Evolutionary conservation across 2,888 invertebrate genomes (phyloP), one percentile per base, ranked within the genome.

Genomic region (Julus scandinavius): DNA sequence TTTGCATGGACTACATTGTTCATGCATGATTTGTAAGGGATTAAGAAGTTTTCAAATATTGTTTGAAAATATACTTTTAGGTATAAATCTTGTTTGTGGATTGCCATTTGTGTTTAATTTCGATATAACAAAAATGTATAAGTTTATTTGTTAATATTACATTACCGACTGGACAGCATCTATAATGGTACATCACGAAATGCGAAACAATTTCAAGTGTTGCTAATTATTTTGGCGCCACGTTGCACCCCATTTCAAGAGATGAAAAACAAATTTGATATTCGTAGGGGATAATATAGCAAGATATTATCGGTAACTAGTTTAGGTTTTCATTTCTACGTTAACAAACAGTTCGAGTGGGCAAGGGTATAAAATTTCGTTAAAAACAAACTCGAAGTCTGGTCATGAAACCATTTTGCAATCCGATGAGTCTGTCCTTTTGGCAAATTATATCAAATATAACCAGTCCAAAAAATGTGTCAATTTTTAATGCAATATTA

Each of bases 241-340:
- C 7, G n/a, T 63, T 7, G n/a, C n/a, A 20, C n/a, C n/a, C 63
- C 63, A 20, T 20, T 20, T 20, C 63, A 20, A 63, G 54, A 54
- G 54, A 54, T 63, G 72, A 72, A 72, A 72, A 72, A 15, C 54
- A 54, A 72, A 72, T 72, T 72, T 72, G 72, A 63, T 63, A 17
- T 63, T 6, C 4, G 2, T 4, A 38, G 29, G 38, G 38, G 80
- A 38, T 80, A 38, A 80, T 29, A 38, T 80, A 80, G 13, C 80
- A 11, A 80, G 29, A 1, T n/a, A 38, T 80, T 80, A 15, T 38
- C 38, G 38, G 38, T 20, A n/a, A 20, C 20, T 15, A 7, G 80
- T 40, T 80, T 80, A 80, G 80, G 38, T 15, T 80, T 80, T 80
- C 80, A 80, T 80, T 80, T 80, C 7, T 38, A 38, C 38, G 38